phyloP scores from a whole-genome alignment of 2,797 vertebrate species.

The Sorex maritimensis region DNA sequence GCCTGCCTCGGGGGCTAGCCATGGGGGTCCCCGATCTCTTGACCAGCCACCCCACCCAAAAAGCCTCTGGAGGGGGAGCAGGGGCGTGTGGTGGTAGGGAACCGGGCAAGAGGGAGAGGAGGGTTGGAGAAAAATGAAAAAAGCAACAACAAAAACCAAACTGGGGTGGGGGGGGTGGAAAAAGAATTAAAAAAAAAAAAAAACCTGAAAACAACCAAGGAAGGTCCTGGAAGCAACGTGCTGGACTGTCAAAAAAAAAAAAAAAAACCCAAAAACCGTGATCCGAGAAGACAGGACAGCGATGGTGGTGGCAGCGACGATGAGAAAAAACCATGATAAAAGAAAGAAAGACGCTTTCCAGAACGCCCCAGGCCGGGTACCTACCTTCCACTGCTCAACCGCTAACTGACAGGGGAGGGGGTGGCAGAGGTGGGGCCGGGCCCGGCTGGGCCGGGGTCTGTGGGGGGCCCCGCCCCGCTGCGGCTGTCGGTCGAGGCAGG shows the following conservation, averaged over 20 bases:
- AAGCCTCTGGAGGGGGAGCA: slow-evolving; percentile 50
- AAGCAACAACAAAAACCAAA: too few species aligned
- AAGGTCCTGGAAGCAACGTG: slow-evolving; percentile 56
- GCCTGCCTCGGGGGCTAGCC: neutral
- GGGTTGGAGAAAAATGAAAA: too few species aligned
- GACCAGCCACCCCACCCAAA: slow-evolving; percentile 87
- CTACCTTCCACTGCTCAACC: slow-evolving; percentile 91
- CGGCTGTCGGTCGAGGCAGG: neutral
- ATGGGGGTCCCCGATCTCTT: slow-evolving; percentile 57
- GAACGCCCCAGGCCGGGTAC: slow-evolving; percentile 90
- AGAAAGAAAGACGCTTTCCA: slow-evolving; percentile 89
- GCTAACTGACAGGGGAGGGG: slow-evolving; percentile 89
- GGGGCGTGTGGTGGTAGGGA: neutral
- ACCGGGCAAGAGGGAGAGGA: slow-evolving; percentile 38
- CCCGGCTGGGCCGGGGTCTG: slow-evolving; percentile 78
- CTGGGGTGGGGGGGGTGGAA: too few species aligned
- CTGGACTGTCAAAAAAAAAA: neutral
- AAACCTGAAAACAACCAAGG: slow-evolving; percentile 34
- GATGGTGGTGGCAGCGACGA: slow-evolving; percentile 84
- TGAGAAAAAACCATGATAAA: slow-evolving; percentile 92
- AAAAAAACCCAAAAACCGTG: slow-evolving; percentile 89
- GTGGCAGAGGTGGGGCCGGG: slow-evolving; percentile 83
- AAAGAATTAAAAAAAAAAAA: neutral
- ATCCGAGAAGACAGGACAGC: slow-evolving; percentile 85
- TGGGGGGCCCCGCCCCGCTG: too few species aligned